Conservation (phyloP, 2,888 invertebrate genomes). For the Drosophila pegasa region DNA sequence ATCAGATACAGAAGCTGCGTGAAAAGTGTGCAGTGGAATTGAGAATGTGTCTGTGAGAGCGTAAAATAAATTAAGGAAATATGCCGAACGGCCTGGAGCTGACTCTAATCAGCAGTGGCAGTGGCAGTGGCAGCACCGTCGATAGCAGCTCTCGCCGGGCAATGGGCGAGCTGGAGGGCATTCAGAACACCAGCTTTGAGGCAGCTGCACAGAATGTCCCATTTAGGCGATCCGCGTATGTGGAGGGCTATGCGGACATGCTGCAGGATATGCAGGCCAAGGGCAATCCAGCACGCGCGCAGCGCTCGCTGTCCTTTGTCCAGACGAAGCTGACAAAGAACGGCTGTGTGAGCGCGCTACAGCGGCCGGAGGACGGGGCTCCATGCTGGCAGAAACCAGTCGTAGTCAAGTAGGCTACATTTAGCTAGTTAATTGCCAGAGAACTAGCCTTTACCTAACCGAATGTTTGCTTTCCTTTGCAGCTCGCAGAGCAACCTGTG, state of each 20-base stretch:
- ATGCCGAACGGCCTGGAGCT: slow-evolving; percentile 55
- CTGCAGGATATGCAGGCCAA: slow-evolving; percentile 48
- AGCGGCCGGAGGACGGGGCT: slow-evolving; percentile 49
- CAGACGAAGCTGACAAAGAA: slow-evolving; percentile 81
- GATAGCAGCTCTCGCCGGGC: slow-evolving; percentile 38
- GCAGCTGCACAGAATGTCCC: slow-evolving; percentile 20
- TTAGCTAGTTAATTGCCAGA: background rate
- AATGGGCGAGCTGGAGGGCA: slow-evolving; percentile 19
- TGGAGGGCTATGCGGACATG: slow-evolving; percentile 57
- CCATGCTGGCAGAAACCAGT: slow-evolving; percentile 62
- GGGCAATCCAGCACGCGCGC: slow-evolving; percentile 24
- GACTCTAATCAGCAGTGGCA: slow-evolving; percentile 69
- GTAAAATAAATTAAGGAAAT: slow-evolving; percentile 15
- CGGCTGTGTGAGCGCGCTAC: slow-evolving; percentile 77
- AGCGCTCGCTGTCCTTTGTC: slow-evolving; percentile 73
- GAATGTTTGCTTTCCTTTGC: slow-evolving; percentile 28
- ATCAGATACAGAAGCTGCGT: background rate
- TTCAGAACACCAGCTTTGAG: slow-evolving; percentile 56
- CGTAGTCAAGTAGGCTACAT: slow-evolving; percentile 67
- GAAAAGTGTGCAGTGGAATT: background rate
- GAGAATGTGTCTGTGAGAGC: slow-evolving; percentile 28
- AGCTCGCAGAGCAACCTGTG: slow-evolving; percentile 90
- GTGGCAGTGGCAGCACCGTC: slow-evolving; percentile 64
- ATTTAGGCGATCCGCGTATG: slow-evolving; percentile 61
- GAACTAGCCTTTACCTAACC: background rate